Conservation (phyloP, 2,113 vertebrate species). For the Trinectes maculatus region DNA sequence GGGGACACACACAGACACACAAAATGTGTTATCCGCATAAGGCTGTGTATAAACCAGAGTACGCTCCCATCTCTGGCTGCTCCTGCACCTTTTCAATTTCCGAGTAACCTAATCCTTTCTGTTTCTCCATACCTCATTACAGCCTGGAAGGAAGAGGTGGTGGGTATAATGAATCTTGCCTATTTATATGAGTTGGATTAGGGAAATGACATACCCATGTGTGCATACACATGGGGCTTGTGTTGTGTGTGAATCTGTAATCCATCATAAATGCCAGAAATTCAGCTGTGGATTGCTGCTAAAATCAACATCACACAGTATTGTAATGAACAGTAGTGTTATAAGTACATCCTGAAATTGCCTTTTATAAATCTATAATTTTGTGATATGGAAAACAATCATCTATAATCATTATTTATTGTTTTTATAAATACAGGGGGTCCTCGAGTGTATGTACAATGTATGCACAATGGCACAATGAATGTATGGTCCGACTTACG, state of each 20-base stretch:
- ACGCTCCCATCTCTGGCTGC: constrained; percentile 71
- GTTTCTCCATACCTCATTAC: constrained; percentile 61
- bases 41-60: constrained; percentile 43
- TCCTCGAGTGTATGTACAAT: too few species aligned
- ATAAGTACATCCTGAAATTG: neutral
- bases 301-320: constrained; percentile 10
- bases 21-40: constrained; percentile 74
- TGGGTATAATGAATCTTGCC: constrained; percentile 57
- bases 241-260: constrained; percentile 33
- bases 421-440: neutral
- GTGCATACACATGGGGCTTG: constrained; percentile 34
- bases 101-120: constrained; percentile 72
- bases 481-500: too few species aligned
- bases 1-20: constrained; percentile 68
- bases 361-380: neutral
- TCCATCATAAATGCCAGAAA: constrained; percentile 37
- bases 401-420: neutral
- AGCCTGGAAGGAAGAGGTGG: constrained; percentile 44
- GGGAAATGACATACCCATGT: constrained; percentile 52
- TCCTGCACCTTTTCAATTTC: constrained; percentile 79
- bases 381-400: neutral
- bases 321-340: neutral
- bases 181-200: constrained; percentile 74
- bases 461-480: too few species aligned
- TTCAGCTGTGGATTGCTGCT: constrained; percentile 4